These are phyloP conservation scores for Cyprinodon variegatus DNA, from an alignment of 2,113 vertebrate genomes.

Conservation along the genomic window DNA sequence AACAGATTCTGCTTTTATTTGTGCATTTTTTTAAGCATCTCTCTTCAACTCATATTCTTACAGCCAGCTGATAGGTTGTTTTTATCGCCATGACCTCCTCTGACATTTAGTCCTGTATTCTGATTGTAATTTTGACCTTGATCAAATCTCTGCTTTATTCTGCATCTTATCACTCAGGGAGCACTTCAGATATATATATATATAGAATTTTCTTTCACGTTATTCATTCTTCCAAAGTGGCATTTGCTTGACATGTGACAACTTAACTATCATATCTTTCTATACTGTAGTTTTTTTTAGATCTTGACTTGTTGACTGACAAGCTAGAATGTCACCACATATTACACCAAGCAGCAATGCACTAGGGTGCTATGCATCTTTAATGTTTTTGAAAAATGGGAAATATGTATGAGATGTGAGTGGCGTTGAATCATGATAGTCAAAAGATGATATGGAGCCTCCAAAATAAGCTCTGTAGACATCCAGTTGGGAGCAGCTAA, in stretches of 20 bases:
- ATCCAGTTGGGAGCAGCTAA: background rate
- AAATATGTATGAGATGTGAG: background rate
- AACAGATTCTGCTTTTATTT: too few species aligned
- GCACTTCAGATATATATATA: background rate
- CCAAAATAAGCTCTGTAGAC: background rate
- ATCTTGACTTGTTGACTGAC: constrained; percentile 31
- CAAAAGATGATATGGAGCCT: background rate
- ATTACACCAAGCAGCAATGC: background rate
- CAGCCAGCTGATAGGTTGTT: background rate
- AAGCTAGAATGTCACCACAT: constrained; percentile 37
- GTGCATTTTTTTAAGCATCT: too few species aligned
- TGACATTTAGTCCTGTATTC: constrained; percentile 19
- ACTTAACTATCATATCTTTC: constrained; percentile 4
- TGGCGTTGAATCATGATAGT: background rate
- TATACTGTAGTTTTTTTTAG: background rate
- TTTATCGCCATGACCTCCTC: constrained; percentile 23
- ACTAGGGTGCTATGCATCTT: background rate
- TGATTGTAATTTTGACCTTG: background rate
- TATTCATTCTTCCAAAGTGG: constrained; percentile 29
- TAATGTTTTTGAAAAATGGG: background rate
- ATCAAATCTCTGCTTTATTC: background rate
- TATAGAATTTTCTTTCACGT: constrained; percentile 8
- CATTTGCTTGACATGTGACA: constrained; percentile 13
- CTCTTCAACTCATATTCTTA: too few species aligned
- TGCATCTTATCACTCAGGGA: background rate